Base-by-base conservation (phyloP, 2,113 vertebrate genomes). In the Gobius niger region DNA sequence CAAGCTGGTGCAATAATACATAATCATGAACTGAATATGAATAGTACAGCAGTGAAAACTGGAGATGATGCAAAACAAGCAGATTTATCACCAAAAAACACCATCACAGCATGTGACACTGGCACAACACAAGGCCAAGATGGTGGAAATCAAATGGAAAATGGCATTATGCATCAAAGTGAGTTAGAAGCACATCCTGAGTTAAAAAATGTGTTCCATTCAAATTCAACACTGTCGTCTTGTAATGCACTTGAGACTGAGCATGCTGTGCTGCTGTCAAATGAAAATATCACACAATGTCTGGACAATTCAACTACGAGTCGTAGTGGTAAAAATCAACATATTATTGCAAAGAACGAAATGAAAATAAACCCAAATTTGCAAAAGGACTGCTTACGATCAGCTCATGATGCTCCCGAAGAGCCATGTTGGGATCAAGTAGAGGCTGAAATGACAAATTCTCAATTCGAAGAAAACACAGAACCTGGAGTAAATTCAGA, bases 241-340 rank as follows among this genome's bases (percentile, higher is more conserved):
- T 73, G 68, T 49, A 7, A 51, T 52, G 63, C 75, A 52, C 47
- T 54, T 24, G 71, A 75, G n/a, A 72, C 76, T 51, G 47, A 70
- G n/a, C 51, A 72, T 9, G n/a, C n/a, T n/a, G n/a, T n/a, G n/a
- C n/a, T n/a, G n/a, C 54, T 57, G 15, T 74, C 65, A 46, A 67
- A 76, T 53, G 70, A 56, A 65, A 73, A 71, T 61, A 41, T 76
- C 41, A 61, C 67, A 56, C 67, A 85, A 50, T 44, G 68, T 11
- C 42, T 73, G 6, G 41, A 2, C 47, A 64, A 49, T 61, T 73
- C 63, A 54, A 68, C 75, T 50, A 24, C 68, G 51, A 57, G 54
- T 24, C 51, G 66, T 14, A 70, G 18, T 14, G 50, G 76, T 12
- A 66, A 73, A 49, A 51, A 15, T 15, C 12, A 19, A 12, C 15